These are phyloP conservation scores for Amblyopsis hoosieri DNA, from an alignment of 2,797 vertebrate genomes.

Conservation along the genomic window DNA sequence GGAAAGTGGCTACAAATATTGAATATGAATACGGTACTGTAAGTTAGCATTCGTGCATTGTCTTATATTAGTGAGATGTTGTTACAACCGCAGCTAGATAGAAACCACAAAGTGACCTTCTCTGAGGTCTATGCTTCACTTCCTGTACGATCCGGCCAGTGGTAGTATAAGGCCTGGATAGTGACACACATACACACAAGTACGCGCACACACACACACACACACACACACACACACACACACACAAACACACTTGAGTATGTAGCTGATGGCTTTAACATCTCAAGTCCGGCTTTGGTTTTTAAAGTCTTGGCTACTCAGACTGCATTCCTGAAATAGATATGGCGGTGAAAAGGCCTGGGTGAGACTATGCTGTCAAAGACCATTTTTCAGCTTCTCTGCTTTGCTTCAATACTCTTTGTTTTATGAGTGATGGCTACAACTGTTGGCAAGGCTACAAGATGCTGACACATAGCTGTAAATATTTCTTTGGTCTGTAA, in stretches of 20 bases:
- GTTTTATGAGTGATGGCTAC: conserved; percentile 50
- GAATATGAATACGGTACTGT: no score
- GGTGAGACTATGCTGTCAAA: conserved; percentile 62
- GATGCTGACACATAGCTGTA: conserved; percentile 29
- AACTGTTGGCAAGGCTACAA: conserved; percentile 21
- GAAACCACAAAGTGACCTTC: no score
- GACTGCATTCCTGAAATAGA: conserved; percentile 72
- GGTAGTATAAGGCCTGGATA: conserved; percentile 34
- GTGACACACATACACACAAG: conserved; percentile 17
- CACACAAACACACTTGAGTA: background rate
- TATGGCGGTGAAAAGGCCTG: conserved; percentile 50
- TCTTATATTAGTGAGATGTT: no score
- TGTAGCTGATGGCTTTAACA: conserved; percentile 73
- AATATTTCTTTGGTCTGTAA: conserved; percentile 33
- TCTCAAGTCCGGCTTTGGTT: conserved; percentile 61
- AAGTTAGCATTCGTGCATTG: no score
- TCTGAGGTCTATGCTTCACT: conserved; percentile 21
- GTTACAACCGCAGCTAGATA: no score
- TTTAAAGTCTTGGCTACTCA: conserved; percentile 58
- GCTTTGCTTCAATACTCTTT: conserved; percentile 50
- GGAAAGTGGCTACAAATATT: no score
- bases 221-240: conserved; percentile 7
- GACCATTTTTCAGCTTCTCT: conserved; percentile 52
- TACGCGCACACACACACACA: conserved; percentile 15
- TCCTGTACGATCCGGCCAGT: conserved; percentile 15